Conservation (phyloP, 2,113 vertebrate species). For the Pachyramphus minor region DNA sequence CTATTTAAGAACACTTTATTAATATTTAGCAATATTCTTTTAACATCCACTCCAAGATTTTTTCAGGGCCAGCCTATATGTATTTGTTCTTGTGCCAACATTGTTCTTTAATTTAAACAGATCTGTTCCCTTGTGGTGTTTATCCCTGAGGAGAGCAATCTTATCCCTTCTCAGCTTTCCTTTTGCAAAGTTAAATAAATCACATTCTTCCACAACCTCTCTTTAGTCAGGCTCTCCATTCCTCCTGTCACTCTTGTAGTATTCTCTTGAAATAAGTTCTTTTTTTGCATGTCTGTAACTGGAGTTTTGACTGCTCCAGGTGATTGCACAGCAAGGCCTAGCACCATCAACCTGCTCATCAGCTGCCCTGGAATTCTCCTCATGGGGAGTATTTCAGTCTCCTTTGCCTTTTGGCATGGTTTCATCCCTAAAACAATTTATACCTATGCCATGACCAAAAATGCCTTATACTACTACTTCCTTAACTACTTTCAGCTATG, state of each 20-base stretch:
- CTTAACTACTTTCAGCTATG: not conserved
- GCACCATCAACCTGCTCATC: rapidly evolving
- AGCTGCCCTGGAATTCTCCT: not conserved
- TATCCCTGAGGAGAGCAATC: not conserved
- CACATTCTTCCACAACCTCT: not conserved
- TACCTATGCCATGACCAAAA: not conserved
- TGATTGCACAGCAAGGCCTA: not conserved
- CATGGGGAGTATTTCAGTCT: not conserved
- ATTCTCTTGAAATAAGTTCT: not conserved
- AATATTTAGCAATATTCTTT: not conserved
- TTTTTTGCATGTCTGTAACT: not conserved
- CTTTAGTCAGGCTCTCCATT: not conserved
- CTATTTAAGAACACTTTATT: not conserved
- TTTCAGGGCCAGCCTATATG: not conserved
- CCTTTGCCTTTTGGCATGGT: not conserved
- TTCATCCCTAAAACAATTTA: not conserved
- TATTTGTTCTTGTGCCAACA: constrained; percentile 32
- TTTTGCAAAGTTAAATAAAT: constrained; percentile 11
- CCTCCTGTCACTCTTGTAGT: not conserved
- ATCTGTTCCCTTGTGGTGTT: not conserved
- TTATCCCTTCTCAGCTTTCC: constrained; percentile 8
- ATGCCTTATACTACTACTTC: not conserved
- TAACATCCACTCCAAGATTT: not conserved
- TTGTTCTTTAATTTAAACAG: constrained; percentile 50
- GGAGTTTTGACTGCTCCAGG: not conserved